phyloP scores from a whole-genome alignment of 2,888 invertebrate species.

The Caenorhabditis uteleia region DNA sequence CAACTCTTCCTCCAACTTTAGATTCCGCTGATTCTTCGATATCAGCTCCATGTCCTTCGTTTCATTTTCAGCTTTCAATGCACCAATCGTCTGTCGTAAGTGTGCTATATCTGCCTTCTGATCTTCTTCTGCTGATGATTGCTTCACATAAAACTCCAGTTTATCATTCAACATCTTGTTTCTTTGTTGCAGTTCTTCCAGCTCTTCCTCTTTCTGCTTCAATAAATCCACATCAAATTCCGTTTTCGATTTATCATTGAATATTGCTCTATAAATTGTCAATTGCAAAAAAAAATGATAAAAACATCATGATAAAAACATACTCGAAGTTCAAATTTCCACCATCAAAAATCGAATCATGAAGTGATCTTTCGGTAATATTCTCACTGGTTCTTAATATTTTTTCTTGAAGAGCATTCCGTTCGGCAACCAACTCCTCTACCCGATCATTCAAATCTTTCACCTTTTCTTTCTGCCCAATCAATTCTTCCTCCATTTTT shows the following conservation, averaged over 20 bases:
- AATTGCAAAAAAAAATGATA: too few species aligned
- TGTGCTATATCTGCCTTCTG: slow-evolving; percentile 10
- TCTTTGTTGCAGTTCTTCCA: too few species aligned
- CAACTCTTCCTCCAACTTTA: slow-evolving; percentile 20
- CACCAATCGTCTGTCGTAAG: slow-evolving; percentile 19
- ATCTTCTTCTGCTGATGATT: slow-evolving; percentile 22
- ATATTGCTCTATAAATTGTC: too few species aligned
- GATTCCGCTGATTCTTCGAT: too few species aligned
- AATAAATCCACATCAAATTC: too few species aligned
- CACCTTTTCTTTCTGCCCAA: slow-evolving; percentile 16
- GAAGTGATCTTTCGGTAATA: slow-evolving; percentile 18
- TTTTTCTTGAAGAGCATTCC: slow-evolving; percentile 21
- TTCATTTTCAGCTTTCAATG: slow-evolving; percentile 3
- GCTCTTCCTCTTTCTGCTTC: too few species aligned
- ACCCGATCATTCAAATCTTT: slow-evolving; percentile 22
- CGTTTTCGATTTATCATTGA: too few species aligned
- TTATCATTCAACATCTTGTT: slow-evolving; percentile 8
- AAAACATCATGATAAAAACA: too few species aligned
- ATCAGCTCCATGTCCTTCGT: slow-evolving; percentile 3
- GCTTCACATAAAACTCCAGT: slow-evolving; percentile 26
- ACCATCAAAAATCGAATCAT: slow-evolving; percentile 34
- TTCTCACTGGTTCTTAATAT: slow-evolving; percentile 1
- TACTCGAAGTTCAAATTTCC: slow-evolving; percentile 23
- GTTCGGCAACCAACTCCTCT: slow-evolving; percentile 15
- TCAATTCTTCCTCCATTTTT: slow-evolving; percentile 15